Conservation (phyloP, 92 coral and sea anemone genomes). For the Bergia puertoricense region DNA sequence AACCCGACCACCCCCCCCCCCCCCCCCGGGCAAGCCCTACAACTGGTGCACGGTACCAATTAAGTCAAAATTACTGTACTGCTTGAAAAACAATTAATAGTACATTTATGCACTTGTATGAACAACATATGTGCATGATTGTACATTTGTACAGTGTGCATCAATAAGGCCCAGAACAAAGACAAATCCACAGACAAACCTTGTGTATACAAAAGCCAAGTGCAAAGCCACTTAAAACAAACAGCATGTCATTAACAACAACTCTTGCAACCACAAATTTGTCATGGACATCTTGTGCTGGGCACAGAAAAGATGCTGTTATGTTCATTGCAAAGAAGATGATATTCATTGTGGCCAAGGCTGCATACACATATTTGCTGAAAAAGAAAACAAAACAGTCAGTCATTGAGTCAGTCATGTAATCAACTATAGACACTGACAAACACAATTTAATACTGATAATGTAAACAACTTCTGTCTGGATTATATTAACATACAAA, state of each 20-base stretch:
- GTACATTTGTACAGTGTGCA: not conserved
- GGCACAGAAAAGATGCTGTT: conserved; percentile 71
- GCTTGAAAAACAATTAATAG: too few relatives aligned
- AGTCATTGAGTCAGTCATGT: not conserved
- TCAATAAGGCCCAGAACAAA: not conserved
- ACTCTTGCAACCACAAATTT: conserved; percentile 80
- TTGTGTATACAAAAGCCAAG: conserved; percentile 87
- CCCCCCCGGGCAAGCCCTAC: too few relatives aligned
- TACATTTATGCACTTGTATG: too few relatives aligned
- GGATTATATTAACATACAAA: not conserved
- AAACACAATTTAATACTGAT: not conserved
- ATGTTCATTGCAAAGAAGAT: conserved; percentile 83
- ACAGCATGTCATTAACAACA: conserved; percentile 79
- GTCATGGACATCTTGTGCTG: conserved; percentile 61
- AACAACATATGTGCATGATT: too few relatives aligned
- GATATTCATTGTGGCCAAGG: conserved; percentile 64
- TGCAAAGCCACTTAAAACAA: conserved; percentile 82
- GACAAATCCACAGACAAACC: conserved; percentile 43
- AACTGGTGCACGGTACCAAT: too few relatives aligned
- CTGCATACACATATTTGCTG: conserved; percentile 75
- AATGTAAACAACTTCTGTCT: not conserved
- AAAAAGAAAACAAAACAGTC: conserved; percentile 14
- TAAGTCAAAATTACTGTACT: too few relatives aligned
- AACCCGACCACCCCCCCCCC: too few relatives aligned
- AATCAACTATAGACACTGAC: too few relatives aligned